Base-by-base conservation (phyloP, 53 echinoderm and acorn worm genomes). In the Astropecten irregularis region DNA sequence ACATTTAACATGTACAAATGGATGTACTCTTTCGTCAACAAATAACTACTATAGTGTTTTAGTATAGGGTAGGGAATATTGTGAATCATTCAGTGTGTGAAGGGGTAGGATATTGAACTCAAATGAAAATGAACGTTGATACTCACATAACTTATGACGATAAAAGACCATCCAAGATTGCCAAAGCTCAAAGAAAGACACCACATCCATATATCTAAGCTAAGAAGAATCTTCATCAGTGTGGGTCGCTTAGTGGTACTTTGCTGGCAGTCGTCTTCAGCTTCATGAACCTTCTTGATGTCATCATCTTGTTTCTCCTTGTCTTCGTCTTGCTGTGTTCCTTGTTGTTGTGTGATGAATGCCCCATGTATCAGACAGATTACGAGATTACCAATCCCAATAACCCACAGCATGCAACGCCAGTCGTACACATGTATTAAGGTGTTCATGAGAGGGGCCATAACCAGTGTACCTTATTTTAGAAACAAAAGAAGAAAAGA, bases 101-200 rank as follows among this genome's bases (percentile, higher is more conserved):
- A n/a, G 51, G 18, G 18, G 15, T 8, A 9, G 3, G 7, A 9
- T 18, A 15, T 51, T 20, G 3, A 20, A 15, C 51, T 15, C 18
- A 9, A 16, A 56, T 56, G 23, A 56, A 23, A 56, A 4, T 20
- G 11, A 56, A n/a, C 16, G 3, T 4, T 25, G n/a, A n/a, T 56
- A 56, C 56, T 56, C 26, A 56, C 56, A 56, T 56, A 56, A 28
- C 56, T 56, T 7, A 56, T 23, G 4, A 22, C 11, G 26, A 56
- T 56, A 28, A 56, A 56, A 5, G 56, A 56, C 56, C 56, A 56
- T 25, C 56, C 56, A 7, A 56, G 56, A 56, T 56, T 56, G 56
- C 25, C 56, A 23, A 56, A 18, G 13, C 25, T 56, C 18, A 56
- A 11, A 23, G 25, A 56, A 18, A 56, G 56, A 9, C 23, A 4